Evolutionary conservation across 2,888 invertebrate genomes (phyloP).

Genomic region (Brachylomia viminalis): DNA sequence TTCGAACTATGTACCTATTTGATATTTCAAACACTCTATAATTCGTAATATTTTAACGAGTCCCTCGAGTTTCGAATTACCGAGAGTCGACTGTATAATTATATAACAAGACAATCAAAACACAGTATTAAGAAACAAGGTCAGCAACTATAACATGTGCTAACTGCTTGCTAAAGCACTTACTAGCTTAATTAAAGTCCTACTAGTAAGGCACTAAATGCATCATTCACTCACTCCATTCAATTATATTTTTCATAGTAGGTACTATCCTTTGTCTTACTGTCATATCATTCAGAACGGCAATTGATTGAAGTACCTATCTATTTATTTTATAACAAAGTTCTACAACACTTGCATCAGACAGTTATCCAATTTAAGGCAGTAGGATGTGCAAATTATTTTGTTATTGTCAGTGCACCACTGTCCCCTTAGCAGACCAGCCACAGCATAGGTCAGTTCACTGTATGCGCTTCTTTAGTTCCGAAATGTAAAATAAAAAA

Average conservation of each 20-base stretch:
- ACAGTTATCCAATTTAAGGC: slow-evolving; percentile 52
- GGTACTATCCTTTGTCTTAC: background rate
- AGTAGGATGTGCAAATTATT: slow-evolving; percentile 45
- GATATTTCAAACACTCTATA: too few species aligned
- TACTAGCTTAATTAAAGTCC: background rate
- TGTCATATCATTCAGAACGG: background rate
- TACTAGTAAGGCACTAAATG: background rate
- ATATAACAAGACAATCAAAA: background rate
- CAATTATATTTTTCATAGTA: background rate
- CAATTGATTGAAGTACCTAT: slow-evolving; percentile 5
- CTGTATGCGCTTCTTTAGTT: background rate
- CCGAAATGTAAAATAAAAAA: background rate
- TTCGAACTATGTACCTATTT: too few species aligned
- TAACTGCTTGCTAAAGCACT: background rate
- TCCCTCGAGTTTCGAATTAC: too few species aligned
- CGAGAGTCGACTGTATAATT: too few species aligned
- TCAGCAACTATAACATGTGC: background rate
- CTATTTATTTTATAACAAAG: background rate
- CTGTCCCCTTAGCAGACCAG: slow-evolving; percentile 3
- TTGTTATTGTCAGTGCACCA: slow-evolving; percentile 31
- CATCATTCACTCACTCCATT: background rate
- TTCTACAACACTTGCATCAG: slow-evolving; percentile 7
- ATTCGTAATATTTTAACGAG: too few species aligned
- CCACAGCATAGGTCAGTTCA: background rate
- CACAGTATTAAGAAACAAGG: background rate